Evolutionary conservation across 2,797 vertebrate species (phyloP).

Genomic region (Ctenosaura bakeri): DNA sequence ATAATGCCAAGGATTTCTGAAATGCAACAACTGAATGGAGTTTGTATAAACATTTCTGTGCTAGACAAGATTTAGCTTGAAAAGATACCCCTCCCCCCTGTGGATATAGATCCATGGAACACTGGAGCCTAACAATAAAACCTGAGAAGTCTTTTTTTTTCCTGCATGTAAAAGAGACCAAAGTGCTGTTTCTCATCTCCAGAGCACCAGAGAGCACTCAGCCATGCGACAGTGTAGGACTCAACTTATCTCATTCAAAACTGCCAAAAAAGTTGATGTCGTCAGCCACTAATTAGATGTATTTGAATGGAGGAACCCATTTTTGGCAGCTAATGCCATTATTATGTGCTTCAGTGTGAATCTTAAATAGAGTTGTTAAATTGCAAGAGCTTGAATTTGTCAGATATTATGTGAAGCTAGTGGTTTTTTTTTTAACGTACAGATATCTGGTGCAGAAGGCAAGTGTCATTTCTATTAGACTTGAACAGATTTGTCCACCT

Average conservation of each 20-base stretch:
- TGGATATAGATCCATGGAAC: slow-evolving; percentile 49
- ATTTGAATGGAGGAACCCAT: slow-evolving; percentile 78
- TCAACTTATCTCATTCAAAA: slow-evolving; percentile 70
- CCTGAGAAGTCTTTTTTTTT: slow-evolving; percentile 45
- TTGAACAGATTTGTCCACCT: slow-evolving; percentile 50
- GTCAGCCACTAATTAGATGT: slow-evolving; percentile 76
- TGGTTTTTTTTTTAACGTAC: slow-evolving; percentile 37
- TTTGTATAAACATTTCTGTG: slow-evolving; percentile 43
- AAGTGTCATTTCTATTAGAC: slow-evolving; percentile 56
- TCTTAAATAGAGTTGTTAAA: slow-evolving; percentile 70
- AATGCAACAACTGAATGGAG: slow-evolving; percentile 56
- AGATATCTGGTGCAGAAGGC: slow-evolving; percentile 57
- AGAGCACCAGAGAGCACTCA: slow-evolving; percentile 50
- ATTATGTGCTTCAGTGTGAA: slow-evolving; percentile 73
- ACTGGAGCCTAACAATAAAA: slow-evolving; percentile 60
- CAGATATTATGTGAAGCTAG: slow-evolving; percentile 58
- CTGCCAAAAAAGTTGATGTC: slow-evolving; percentile 66
- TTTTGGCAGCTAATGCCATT: slow-evolving; percentile 77
- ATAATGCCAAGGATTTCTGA: slow-evolving; percentile 44
- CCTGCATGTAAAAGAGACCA: slow-evolving; percentile 10
- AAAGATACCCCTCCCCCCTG: slow-evolving; percentile 47
- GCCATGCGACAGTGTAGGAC: slow-evolving; percentile 47
- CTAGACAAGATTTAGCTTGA: slow-evolving; percentile 67
- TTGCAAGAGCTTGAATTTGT: slow-evolving; percentile 61
- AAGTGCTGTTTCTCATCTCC: slow-evolving; percentile 45